These are phyloP conservation scores for Acyrthosiphon pisum DNA, from an alignment of 1,140 invertebrate genomes.

Conservation along the genomic window DNA sequence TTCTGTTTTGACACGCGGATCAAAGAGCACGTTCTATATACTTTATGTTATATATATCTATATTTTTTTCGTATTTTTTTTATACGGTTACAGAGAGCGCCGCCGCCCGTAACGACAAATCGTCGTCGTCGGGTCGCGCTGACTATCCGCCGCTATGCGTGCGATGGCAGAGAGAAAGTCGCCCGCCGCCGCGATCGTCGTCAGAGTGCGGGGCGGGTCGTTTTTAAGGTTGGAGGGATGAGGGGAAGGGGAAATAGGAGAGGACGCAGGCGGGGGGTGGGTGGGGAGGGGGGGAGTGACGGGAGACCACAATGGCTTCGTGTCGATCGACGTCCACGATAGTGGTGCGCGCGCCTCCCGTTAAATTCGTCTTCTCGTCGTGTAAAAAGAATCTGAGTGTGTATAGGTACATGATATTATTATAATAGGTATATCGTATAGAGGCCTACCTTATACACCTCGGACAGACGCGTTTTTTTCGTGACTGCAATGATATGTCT, in stretches of 20 bases:
- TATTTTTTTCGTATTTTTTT: not conserved
- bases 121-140: not conserved
- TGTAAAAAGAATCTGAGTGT: not conserved
- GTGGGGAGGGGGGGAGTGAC: not conserved
- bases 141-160: not conserved
- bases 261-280: not conserved
- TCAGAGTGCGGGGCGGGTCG: conserved; percentile 6
- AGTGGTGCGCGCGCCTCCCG: conserved; percentile 37
- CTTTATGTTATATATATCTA: not conserved
- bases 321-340: conserved; percentile 40
- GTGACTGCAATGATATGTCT: not conserved
- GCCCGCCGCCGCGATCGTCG: not conserved
- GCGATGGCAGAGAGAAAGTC: conserved; percentile 34
- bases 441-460: not conserved
- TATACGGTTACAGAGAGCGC: not conserved
- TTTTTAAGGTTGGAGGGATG: not conserved
- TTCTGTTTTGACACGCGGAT: conserved; percentile 52
- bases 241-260: not conserved
- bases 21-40: conserved; percentile 28
- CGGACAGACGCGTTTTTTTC: not conserved
- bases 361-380: conserved; percentile 37
- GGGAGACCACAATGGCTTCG: conserved; percentile 41
- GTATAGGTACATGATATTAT: not conserved
- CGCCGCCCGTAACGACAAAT: not conserved
- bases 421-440: not conserved